Conservation (phyloP, 2,797 vertebrate species). For the Moxostoma hubbsi region DNA sequence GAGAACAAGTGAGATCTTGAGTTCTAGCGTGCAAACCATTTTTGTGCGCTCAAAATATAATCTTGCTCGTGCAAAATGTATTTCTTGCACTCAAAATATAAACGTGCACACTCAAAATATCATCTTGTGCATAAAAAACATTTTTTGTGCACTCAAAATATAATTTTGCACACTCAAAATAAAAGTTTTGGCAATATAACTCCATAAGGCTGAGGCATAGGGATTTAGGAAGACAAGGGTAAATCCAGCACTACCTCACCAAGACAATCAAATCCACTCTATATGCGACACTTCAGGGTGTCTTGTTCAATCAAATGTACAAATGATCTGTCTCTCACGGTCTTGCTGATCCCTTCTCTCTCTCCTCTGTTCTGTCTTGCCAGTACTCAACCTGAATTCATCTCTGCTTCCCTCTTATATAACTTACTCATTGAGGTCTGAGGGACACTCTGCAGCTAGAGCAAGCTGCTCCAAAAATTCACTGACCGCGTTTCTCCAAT, state of each 20-base stretch:
- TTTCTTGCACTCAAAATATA: too few species aligned
- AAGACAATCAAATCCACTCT: constrained; percentile 41
- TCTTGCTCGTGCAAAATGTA: too few species aligned
- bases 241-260: constrained; percentile 45
- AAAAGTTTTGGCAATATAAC: background rate
- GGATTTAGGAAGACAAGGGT: constrained; percentile 27
- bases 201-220: constrained; percentile 18
- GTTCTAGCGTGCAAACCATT: too few species aligned
- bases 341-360: constrained; percentile 69
- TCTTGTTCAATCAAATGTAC: constrained; percentile 74
- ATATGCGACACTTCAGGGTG: constrained; percentile 58
- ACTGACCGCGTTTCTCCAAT: constrained; percentile 72
- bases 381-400: constrained; percentile 74
- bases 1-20: too few species aligned
- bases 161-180: too few species aligned
- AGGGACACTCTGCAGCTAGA: constrained; percentile 38
- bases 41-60: too few species aligned
- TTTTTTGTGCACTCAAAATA: too few species aligned
- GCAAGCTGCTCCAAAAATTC: constrained; percentile 74
- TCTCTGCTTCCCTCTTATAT: constrained; percentile 72
- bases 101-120: too few species aligned
- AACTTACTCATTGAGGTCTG: constrained; percentile 69
- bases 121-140: too few species aligned
- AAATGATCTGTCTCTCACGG: constrained; percentile 51
- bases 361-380: constrained; percentile 57